These are phyloP conservation scores for Parascotia fuliginaria DNA, from an alignment of 2,888 invertebrate genomes.

Conservation along the genomic window DNA sequence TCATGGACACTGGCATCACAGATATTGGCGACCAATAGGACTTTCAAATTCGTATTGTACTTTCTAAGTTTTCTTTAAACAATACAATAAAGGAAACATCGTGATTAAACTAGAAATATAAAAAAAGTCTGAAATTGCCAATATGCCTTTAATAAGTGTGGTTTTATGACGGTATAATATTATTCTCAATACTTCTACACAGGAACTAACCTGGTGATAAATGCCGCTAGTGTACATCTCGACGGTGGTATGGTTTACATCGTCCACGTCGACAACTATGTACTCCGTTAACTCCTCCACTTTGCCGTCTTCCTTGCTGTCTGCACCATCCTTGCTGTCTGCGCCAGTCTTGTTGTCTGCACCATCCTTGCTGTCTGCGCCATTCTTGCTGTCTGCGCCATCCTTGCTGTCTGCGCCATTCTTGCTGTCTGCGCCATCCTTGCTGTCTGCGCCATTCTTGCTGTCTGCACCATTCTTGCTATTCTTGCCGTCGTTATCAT, in stretches of 20 bases:
- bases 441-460: no score
- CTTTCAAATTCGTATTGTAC: no score
- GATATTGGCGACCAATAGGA: no score
- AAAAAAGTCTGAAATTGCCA: no score
- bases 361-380: neutral
- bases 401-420: no score
- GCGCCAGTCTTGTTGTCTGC: neutral
- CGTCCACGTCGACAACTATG: slow-evolving; percentile 76
- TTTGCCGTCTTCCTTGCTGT: neutral
- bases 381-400: neutral
- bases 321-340: neutral
- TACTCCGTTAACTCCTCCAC: slow-evolving; percentile 64
- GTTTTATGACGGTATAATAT: no score
- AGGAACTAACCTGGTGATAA: slow-evolving; percentile 66
- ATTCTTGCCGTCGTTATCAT: neutral
- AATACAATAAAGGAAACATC: no score
- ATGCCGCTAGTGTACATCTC: slow-evolving; percentile 73
- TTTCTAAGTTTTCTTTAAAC: no score
- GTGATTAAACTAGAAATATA: no score
- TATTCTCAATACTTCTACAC: neutral
- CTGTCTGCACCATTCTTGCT: neutral
- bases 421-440: no score
- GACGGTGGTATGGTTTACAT: slow-evolving; percentile 68
- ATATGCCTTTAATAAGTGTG: no score
- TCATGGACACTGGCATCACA: no score